These are phyloP conservation scores for Beaufortia kweichowensis DNA, from an alignment of 2,113 vertebrate species.

Conservation along the genomic window DNA sequence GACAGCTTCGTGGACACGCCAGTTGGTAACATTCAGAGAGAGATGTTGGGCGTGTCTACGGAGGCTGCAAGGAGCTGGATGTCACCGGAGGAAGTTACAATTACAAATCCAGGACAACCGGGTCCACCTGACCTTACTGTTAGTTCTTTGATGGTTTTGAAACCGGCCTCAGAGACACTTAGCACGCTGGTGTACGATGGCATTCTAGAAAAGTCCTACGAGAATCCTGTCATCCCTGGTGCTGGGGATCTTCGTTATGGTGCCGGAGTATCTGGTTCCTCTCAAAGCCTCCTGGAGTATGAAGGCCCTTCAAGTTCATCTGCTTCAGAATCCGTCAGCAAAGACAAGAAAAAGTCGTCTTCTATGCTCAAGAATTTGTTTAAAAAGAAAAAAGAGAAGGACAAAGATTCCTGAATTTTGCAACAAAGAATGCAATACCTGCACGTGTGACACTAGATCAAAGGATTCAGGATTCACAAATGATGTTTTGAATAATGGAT, in stretches of 20 bases:
- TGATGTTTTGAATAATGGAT: background rate
- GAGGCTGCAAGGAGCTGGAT: slow-evolving; percentile 56
- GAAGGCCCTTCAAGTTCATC: slow-evolving; percentile 60
- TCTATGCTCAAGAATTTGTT: slow-evolving; percentile 93
- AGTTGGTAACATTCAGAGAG: slow-evolving; percentile 57
- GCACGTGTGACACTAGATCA: background rate
- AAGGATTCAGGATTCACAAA: background rate
- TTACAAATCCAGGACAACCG: slow-evolving; percentile 45
- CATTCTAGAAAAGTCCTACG: slow-evolving; percentile 90
- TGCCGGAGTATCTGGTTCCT: slow-evolving; percentile 21
- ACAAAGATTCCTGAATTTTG: slow-evolving; percentile 29
- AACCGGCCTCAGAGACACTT: slow-evolving; percentile 79
- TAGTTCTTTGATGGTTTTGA: slow-evolving; percentile 71
- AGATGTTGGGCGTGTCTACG: slow-evolving; percentile 55
- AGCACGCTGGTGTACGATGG: slow-evolving; percentile 90
- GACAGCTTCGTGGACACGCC: slow-evolving; percentile 56
- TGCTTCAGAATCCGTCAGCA: slow-evolving; percentile 73
- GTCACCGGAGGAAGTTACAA: slow-evolving; percentile 55
- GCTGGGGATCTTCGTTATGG: slow-evolving; percentile 60
- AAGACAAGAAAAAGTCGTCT: slow-evolving; percentile 87
- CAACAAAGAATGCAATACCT: no score
- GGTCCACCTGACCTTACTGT: slow-evolving; percentile 70
- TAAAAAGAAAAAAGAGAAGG: slow-evolving; percentile 83
- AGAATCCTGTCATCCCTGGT: slow-evolving; percentile 66
- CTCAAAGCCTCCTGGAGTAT: slow-evolving; percentile 53